Base-by-base conservation (phyloP, 1,140 invertebrate species). In the Leptopilina clavipes region DNA sequence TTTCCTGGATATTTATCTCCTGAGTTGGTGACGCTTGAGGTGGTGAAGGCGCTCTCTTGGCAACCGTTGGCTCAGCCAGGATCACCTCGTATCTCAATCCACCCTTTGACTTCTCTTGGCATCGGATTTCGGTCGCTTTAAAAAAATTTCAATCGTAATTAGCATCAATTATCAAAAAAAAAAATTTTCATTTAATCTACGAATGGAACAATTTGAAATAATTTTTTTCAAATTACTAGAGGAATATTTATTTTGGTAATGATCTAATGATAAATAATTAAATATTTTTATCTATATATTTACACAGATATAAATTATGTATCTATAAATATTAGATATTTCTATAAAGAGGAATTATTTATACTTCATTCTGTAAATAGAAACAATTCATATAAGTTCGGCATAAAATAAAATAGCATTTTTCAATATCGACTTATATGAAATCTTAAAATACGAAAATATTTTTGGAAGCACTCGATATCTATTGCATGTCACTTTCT, bases 31-130 rank as follows among this genome's bases (percentile, higher is more conserved):
- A 88, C 7, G 87, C 89, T 17, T 78, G 77, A 25, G 86, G 87
- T 11, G 94, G 93, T 3, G 94, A 94, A 19, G 93, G 90, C 10
- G 93, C 92, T 79, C 93, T 92, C 85, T 94, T 95, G 56, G 48
- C 44, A 48, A 90, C 92, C 44, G 93, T 92, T 17, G 97, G 96
- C 84, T 97, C 96, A 59, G 96, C 96, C 80, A 98, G 90, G 84
- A 98, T 97, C 82, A 98, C 96, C 90, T 98, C 97, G 92, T 97
- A 98, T 83, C 96, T 95, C 59, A 98, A 88, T 40, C 97, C 97
- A 48, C 97, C 97, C 86, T 96, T 94, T 18, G 94, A 95, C 89
- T 96, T 95, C 91, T 97, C 96, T 89, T 96, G 95, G 92, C 95
- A 96, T 85, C 95, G 92, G 82, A 97, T 96, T 89, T 97, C 96